Percentiles rank a stretch among this genome's conserved stretches.
These are phyloP conservation scores for Megastigmus dorsalis DNA, from an alignment of 2,888 invertebrate genomes.

Conservation along the genomic window DNA sequence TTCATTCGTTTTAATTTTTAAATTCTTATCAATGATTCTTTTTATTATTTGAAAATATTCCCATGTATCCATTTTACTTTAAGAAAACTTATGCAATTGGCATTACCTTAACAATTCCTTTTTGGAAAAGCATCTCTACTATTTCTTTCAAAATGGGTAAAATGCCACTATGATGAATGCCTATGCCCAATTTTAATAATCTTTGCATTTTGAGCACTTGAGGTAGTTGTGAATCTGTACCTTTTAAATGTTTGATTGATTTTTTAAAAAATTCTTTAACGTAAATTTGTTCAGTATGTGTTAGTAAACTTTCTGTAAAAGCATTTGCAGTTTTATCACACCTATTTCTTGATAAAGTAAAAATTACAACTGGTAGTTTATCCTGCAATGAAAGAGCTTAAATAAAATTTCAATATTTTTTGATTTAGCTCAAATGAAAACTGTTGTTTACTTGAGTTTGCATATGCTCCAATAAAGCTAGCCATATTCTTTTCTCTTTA, in stretches of 20 bases:
- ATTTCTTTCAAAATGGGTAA: conserved; percentile 99
- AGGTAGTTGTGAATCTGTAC: conserved; percentile 90
- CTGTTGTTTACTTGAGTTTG: conserved; percentile 78
- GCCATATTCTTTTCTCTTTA: conserved; percentile 89
- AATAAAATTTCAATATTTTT: not conserved
- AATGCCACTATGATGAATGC: conserved; percentile 98
- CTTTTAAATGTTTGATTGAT: conserved; percentile 86
- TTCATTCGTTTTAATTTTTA: not conserved
- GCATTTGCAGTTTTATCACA: conserved; percentile 82
- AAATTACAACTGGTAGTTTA: conserved; percentile 94
- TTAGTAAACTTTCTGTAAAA: conserved; percentile 79
- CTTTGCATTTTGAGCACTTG: conserved; percentile 85
- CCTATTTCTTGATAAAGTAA: conserved; percentile 91
- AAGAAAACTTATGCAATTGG: too few species aligned
- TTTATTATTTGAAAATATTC: not conserved
- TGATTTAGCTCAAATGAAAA: too few species aligned
- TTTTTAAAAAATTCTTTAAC: conserved; percentile 91
- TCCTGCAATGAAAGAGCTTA: conserved; percentile 73
- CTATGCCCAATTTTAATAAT: conserved; percentile 89
- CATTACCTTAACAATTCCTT: conserved; percentile 89
- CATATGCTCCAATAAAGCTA: conserved; percentile 88
- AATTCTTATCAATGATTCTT: not conserved
- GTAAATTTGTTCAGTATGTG: conserved; percentile 87
- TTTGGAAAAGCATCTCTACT: conserved; percentile 97
- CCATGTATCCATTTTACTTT: not conserved